phyloP scores from a whole-genome alignment of 2,888 invertebrate species.

The Cosmorhoe ocellata region DNA sequence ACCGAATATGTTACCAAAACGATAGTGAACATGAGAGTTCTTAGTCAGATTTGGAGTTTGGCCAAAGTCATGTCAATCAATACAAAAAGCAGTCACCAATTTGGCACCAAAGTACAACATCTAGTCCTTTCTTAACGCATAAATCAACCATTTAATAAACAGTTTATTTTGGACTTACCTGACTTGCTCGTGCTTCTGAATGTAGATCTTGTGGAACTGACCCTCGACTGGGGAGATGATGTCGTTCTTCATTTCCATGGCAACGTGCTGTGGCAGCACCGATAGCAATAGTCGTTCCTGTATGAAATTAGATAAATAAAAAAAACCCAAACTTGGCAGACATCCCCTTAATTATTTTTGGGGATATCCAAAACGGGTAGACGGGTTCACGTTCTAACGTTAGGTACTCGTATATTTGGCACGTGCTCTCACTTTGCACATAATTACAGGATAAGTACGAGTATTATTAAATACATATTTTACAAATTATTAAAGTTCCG shows the following conservation, averaged over 20 bases:
- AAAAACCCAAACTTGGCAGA: not conserved
- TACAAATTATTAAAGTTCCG: no score
- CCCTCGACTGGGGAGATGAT: slow-evolving; percentile 94
- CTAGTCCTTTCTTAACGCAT: not conserved
- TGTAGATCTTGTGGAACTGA: slow-evolving; percentile 97
- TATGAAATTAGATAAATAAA: slow-evolving; percentile 24
- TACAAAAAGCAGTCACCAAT: slow-evolving; percentile 49
- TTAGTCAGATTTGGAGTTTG: slow-evolving; percentile 55
- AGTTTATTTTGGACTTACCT: slow-evolving; percentile 80
- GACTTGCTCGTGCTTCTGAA: slow-evolving; percentile 96
- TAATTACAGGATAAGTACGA: no score
- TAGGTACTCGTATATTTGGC: no score
- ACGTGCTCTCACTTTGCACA: no score
- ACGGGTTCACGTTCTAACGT: no score
- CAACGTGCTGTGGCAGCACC: slow-evolving; percentile 94
- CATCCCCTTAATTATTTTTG: no score
- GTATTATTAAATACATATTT: no score
- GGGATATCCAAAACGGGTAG: no score
- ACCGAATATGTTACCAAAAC: slow-evolving; percentile 18
- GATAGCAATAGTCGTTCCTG: slow-evolving; percentile 93
- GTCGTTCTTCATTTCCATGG: slow-evolving; percentile 97
- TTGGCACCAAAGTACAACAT: slow-evolving; percentile 38
- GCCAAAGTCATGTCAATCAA: slow-evolving; percentile 55
- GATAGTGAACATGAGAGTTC: slow-evolving; percentile 47
- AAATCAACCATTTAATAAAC: slow-evolving; percentile 21